Percentiles rank a stretch among this genome's conserved stretches.
Conservation (phyloP, 1,140 invertebrate genomes). For the Ephestia elutella region DNA sequence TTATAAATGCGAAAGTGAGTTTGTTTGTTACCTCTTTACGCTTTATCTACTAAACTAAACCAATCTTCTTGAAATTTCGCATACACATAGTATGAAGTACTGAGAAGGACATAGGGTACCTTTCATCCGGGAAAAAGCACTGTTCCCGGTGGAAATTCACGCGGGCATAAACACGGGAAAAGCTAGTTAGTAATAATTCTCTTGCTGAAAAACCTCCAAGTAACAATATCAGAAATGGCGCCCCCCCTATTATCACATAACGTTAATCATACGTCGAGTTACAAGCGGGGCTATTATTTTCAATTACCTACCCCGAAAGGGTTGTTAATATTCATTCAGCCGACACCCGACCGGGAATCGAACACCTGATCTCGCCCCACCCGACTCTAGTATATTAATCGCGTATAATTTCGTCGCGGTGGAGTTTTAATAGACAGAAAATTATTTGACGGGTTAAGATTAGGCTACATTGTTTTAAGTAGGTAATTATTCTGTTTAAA, state of each 20-base stretch:
- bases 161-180: too few relatives aligned
- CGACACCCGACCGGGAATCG: constrained; percentile 43
- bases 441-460: constrained; percentile 23
- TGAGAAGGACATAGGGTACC: too few relatives aligned
- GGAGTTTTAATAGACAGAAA: constrained; percentile 38
- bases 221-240: constrained; percentile 15
- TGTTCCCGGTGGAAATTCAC: too few relatives aligned
- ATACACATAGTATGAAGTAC: too few relatives aligned
- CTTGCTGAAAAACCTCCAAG: background rate
- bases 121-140: too few relatives aligned
- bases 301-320: constrained; percentile 58
- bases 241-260: constrained; percentile 47
- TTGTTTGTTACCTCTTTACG: too few relatives aligned
- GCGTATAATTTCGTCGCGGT: constrained; percentile 41
- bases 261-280: constrained; percentile 47
- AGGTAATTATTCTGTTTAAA: background rate
- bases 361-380: constrained; percentile 51
- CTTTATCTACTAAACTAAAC: too few relatives aligned
- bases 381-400: constrained; percentile 55
- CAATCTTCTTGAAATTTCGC: too few relatives aligned
- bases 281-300: constrained; percentile 58
- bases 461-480: background rate
- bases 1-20: too few relatives aligned
- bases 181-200: too few relatives aligned
- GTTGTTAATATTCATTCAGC: constrained; percentile 69